phyloP scores from a whole-genome alignment of 2,888 invertebrate genomes.

The Drosophila melanosoma region DNA sequence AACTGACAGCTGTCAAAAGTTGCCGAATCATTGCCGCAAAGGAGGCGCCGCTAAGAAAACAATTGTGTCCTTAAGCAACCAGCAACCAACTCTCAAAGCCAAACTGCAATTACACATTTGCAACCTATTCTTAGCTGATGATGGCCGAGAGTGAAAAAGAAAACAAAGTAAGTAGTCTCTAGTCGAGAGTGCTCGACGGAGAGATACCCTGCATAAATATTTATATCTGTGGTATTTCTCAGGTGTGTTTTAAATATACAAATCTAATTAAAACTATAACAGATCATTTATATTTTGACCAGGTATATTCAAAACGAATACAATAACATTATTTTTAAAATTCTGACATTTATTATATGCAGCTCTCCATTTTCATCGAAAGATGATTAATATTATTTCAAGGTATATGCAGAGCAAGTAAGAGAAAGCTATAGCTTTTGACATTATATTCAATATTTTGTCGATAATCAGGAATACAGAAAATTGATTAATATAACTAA shows the following conservation, averaged over 20 bases:
- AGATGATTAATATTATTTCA: background rate
- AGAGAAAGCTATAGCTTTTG: background rate
- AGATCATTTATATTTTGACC: accelerated
- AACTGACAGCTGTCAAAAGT: slow-evolving; percentile 28
- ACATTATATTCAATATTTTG: too few relatives aligned
- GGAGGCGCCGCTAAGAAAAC: slow-evolving; percentile 62
- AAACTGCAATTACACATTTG: slow-evolving; percentile 71
- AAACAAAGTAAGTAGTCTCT: background rate
- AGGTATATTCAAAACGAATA: background rate
- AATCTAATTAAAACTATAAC: accelerated
- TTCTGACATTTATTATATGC: background rate
- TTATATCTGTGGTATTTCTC: background rate
- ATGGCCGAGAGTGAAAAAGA: background rate
- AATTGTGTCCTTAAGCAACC: slow-evolving; percentile 58
- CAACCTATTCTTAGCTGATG: slow-evolving; percentile 3
- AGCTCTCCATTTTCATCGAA: too few relatives aligned
- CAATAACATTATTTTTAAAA: background rate
- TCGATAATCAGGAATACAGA: too few relatives aligned
- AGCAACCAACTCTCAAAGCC: slow-evolving; percentile 8
- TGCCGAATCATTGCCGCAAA: slow-evolving; percentile 61
- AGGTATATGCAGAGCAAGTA: background rate
- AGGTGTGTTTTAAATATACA: background rate
- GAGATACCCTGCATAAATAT: background rate
- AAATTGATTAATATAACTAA: background rate
- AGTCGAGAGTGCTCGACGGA: background rate